phyloP scores from a whole-genome alignment of 2,888 invertebrate genomes.

The Ectemnius cavifrons region DNA sequence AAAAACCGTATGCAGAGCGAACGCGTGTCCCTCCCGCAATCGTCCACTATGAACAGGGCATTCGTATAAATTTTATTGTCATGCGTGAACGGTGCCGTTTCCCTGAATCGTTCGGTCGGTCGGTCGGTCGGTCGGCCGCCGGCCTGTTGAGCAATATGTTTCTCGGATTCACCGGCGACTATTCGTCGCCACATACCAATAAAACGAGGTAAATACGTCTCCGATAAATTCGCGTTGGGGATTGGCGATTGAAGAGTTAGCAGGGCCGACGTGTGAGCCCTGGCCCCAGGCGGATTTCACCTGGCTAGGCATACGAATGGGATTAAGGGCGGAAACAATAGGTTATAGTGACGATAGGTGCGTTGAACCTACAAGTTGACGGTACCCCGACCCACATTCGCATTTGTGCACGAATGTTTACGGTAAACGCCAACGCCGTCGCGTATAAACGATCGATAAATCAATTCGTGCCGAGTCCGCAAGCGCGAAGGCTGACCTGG shows the following conservation, averaged over 20 bases:
- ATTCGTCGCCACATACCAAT: no score
- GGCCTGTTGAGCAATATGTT: no score
- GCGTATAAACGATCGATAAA: constrained; percentile 66
- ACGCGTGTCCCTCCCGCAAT: no score
- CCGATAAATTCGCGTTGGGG: not conserved
- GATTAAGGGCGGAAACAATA: constrained; percentile 13
- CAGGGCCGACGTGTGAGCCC: not conserved
- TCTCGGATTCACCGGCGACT: no score
- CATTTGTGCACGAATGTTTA: constrained; percentile 59
- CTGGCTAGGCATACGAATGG: not conserved
- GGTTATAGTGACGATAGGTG: constrained; percentile 12
- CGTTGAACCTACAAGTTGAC: constrained; percentile 37
- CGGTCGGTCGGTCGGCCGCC: no score
- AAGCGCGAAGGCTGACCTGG: constrained; percentile 55
- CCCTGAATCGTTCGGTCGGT: no score
- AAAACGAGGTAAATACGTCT: no score
- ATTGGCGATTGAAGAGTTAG: not conserved
- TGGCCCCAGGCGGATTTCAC: not conserved
- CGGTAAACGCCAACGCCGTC: constrained; percentile 56
- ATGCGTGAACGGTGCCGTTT: no score
- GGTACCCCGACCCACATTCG: constrained; percentile 60
- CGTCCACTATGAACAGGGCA: not conserved
- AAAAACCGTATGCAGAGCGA: no score
- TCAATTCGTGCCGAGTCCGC: constrained; percentile 64
- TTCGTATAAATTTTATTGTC: not conserved